Conservation (phyloP, 2,113 vertebrate genomes). For the Taxidea taxus region DNA sequence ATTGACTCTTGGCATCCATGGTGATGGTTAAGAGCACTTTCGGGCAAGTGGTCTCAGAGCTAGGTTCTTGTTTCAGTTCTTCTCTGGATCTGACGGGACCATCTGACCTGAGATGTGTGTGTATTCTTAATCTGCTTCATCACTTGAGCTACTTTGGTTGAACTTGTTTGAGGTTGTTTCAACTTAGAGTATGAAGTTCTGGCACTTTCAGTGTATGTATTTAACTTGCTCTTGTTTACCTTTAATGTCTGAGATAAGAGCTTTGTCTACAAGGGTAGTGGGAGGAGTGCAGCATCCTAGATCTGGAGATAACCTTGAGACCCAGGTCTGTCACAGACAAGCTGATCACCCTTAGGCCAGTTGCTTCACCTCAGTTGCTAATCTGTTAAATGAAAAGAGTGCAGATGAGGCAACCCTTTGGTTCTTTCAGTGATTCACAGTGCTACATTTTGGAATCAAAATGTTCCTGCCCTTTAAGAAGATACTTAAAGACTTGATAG, state of each 20-base stretch:
- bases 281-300: neutral
- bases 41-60: neutral
- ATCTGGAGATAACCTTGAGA: neutral
- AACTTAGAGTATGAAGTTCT: neutral
- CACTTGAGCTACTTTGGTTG: neutral
- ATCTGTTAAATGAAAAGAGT: neutral
- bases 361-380: neutral
- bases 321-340: neutral
- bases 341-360: neutral
- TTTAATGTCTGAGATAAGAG: neutral
- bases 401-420: neutral
- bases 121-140: neutral
- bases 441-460: neutral
- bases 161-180: neutral
- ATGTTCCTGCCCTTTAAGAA: neutral
- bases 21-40: neutral
- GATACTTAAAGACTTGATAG: neutral
- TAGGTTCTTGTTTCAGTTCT: neutral
- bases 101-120: neutral
- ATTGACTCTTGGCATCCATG: neutral
- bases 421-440: neutral
- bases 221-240: neutral
- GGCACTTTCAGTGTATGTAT: neutral
- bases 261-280: neutral
- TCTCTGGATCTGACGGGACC: neutral